A percentile compares a stretch with the other conserved stretches of the same genome.
phyloP scores from a whole-genome alignment of 2,888 invertebrate genomes.

The Parnassius smintheus region DNA sequence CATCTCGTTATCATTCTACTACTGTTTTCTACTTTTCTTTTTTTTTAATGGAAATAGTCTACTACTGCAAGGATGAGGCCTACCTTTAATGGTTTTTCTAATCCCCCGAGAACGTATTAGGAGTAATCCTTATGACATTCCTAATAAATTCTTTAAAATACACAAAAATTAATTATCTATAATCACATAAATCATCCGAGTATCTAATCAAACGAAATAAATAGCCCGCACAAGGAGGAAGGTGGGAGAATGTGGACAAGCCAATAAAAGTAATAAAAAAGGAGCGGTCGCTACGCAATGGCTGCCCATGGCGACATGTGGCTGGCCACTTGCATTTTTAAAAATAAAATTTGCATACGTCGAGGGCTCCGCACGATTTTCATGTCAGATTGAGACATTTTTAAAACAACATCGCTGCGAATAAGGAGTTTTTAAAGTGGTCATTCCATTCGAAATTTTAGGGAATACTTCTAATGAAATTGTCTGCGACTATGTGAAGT shows the following conservation, averaged over 20 bases:
- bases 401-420: conserved; percentile 42
- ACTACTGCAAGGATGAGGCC: no score
- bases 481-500: conserved; percentile 41
- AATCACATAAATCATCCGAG: no score
- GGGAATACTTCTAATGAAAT: conserved; percentile 54
- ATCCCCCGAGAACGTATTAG: no score
- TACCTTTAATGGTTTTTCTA: no score
- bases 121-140: no score
- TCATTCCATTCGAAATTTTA: conserved; percentile 35
- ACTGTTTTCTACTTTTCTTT: no score
- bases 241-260: conserved; percentile 41
- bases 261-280: conserved; percentile 44
- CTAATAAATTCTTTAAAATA: no score
- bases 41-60: no score
- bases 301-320: conserved; percentile 60
- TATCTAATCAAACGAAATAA: conserved; percentile 13
- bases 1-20: no score
- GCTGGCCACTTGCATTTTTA: conserved; percentile 70
- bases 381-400: conserved; percentile 35
- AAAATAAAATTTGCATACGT: conserved; percentile 77
- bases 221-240: conserved; percentile 31
- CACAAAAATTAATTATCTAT: no score
- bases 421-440: conserved; percentile 41
- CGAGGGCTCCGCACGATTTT: conserved; percentile 47
- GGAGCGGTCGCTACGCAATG: conserved; percentile 29